phyloP scores from a whole-genome alignment of 2,888 invertebrate species.

The Ectemnius cavifrons region DNA sequence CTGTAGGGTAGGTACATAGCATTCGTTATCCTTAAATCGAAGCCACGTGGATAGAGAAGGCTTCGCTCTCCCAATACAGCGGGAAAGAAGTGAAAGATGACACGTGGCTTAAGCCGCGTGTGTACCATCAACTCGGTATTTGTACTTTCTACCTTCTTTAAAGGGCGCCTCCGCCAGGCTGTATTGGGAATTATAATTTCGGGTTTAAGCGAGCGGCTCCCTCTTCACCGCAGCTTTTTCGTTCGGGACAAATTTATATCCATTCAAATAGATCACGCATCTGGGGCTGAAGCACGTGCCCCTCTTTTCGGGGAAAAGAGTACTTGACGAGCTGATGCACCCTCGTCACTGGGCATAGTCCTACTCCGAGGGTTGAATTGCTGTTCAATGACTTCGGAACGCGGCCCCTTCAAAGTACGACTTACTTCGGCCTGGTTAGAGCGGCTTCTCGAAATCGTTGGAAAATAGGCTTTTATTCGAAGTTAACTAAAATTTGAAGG shows the following conservation, averaged over 20 bases:
- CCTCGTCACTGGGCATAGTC: conserved; percentile 14
- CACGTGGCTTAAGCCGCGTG: conserved; percentile 51
- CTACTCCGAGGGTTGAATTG: conserved; percentile 21
- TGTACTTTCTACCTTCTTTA: conserved; percentile 48
- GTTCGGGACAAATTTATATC: conserved; percentile 48
- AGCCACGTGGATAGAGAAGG: conserved; percentile 13
- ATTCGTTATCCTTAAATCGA: conserved; percentile 44
- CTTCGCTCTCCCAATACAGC: conserved; percentile 19
- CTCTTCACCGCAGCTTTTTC: conserved; percentile 25
- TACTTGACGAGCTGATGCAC: conserved; percentile 27
- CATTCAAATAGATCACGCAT: conserved; percentile 55
- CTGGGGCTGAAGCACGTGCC: conserved; percentile 44
- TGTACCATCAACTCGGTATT: conserved; percentile 44
- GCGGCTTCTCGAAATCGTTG: not conserved
- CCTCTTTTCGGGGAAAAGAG: conserved; percentile 20
- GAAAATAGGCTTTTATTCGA: not conserved
- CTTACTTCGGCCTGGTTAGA: conserved; percentile 7
- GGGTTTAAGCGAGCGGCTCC: conserved; percentile 31
- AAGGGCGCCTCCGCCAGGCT: conserved; percentile 30
- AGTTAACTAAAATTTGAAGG: not conserved
- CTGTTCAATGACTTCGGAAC: conserved; percentile 20
- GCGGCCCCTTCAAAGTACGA: conserved; percentile 18
- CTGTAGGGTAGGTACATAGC: conserved; percentile 31
- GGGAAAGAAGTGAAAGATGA: not conserved
- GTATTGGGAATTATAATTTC: conserved; percentile 50